Evolutionary conservation across 2,888 invertebrate species (phyloP), one percentile per base, ranked within the genome.

Genomic region (Cerastoderma edule): DNA sequence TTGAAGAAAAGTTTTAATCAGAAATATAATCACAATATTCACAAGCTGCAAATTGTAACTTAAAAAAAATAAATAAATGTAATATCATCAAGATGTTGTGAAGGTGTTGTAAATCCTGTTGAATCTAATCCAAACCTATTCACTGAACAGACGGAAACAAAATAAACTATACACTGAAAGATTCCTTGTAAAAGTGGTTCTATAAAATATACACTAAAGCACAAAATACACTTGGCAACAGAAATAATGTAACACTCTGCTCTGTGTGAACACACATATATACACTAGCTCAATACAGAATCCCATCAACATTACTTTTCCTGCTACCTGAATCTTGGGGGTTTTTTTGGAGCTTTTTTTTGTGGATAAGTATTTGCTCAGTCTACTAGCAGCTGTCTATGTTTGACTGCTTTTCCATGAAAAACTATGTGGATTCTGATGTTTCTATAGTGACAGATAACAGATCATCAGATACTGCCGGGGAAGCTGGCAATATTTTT

Each of bases 211-310:
- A n/a, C 28, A 24, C 22, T 27, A 24, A 53, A 24, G 28, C 3
- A n/a, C 5, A 48, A n/a, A 48, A 19, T 10, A 48, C 57, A 57
- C 57, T 57, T 57, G 57, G 57, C 32, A 57, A 6, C 57, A 57
- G 32, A 57, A 57, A 27, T 16, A 32, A 28, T 28, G 24, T n/a
- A 57, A 33, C 57, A 32, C 57, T 57, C 56, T 56, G 8, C 56
- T 56, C 57, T 57, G 57, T 30, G 27, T 24, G 30, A 54, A n/a
- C 8, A 6, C 50, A n/a, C 19, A 35, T 22, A 32, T 28, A 2
- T 27, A 60, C 32, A 60, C 35, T 24, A 28, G n/a, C 30, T 60
- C 22, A 60, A 16, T 3, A 32, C 32, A 53, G 2, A 27, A 27
- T 53, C 33, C 24, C 35, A 28, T 33, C 19, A 60, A 35, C 33